phyloP scores from a whole-genome alignment of 2,888 invertebrate species.

The Coelinius sp. region DNA sequence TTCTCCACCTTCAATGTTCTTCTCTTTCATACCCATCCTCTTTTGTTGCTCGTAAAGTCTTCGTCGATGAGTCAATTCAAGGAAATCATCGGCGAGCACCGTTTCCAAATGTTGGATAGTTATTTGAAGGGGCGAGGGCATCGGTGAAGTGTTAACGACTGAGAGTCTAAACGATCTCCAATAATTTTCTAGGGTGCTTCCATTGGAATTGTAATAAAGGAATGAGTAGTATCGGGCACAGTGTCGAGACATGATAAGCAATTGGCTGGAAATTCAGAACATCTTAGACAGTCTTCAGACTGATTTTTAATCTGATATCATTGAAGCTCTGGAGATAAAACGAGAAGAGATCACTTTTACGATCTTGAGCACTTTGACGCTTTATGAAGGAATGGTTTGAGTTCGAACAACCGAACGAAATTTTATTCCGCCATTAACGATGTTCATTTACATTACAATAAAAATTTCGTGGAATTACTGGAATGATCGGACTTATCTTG shows the following conservation, averaged over 20 bases:
- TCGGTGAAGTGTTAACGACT: constrained; percentile 8
- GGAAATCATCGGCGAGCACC: neutral
- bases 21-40: neutral
- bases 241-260: neutral
- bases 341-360: neutral
- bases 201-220: neutral
- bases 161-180: neutral
- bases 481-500: neutral
- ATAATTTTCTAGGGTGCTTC: neutral
- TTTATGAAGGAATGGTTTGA: neutral
- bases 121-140: neutral
- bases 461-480: neutral
- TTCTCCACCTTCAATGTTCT: neutral
- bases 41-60: constrained; percentile 6
- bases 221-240: neutral
- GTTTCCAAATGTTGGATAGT: neutral
- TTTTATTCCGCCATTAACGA: neutral
- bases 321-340: neutral
- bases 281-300: neutral
- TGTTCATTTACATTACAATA: neutral
- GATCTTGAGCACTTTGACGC: neutral
- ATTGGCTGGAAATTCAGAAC: neutral
- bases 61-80: neutral
- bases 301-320: constrained; percentile 1
- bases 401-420: neutral